Evolutionary conservation across 2,797 vertebrate genomes (phyloP).

Genomic region (Falco naumanni): DNA sequence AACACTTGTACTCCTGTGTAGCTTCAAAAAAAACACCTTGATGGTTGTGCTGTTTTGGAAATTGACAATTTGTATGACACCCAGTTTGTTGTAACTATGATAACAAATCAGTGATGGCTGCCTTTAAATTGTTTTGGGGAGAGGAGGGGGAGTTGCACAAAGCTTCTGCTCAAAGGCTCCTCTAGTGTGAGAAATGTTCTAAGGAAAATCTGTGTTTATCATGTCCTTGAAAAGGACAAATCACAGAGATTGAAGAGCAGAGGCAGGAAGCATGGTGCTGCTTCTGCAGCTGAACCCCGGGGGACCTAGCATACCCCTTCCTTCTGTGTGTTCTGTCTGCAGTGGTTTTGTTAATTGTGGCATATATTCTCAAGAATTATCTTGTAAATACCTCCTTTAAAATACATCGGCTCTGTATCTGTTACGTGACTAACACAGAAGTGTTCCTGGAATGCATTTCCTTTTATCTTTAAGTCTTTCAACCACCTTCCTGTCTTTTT

Average conservation of each 20-base stretch:
- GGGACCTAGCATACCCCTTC: background rate
- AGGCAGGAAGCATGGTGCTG: background rate
- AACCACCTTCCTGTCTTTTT: background rate
- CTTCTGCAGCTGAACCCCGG: background rate
- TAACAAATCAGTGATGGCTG: background rate
- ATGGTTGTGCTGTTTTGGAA: background rate
- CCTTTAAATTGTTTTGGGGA: background rate
- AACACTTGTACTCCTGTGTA: background rate
- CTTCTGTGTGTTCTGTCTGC: background rate
- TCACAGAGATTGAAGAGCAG: background rate
- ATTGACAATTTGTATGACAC: background rate
- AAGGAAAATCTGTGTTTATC: background rate
- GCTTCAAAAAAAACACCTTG: background rate
- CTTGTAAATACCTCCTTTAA: background rate
- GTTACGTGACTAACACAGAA: background rate
- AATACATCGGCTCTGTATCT: background rate
- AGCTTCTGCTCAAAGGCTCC: background rate
- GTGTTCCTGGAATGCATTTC: background rate
- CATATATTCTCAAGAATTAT: background rate
- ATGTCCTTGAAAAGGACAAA: constrained; percentile 4
- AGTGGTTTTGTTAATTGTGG: background rate
- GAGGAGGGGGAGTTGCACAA: background rate
- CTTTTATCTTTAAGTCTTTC: background rate
- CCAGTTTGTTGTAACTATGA: background rate
- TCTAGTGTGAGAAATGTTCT: background rate